Base-by-base conservation (phyloP, 2,888 invertebrate species). In the Matsumyia berberina region DNA sequence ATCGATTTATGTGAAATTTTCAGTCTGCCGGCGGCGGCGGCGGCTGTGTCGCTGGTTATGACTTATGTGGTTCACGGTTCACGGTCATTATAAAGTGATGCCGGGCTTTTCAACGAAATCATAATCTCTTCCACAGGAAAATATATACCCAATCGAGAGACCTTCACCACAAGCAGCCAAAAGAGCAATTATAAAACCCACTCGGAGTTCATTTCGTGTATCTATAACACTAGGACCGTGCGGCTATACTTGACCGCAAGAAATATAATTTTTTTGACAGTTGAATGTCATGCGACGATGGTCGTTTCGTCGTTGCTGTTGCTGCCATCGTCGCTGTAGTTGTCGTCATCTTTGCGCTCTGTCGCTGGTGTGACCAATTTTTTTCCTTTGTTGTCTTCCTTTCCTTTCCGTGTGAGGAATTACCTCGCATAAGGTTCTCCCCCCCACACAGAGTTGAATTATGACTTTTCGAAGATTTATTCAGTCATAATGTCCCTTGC, bases 401-500 rank as follows among this genome's bases (percentile, higher is more conserved):
- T 29, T 44, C 49, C 44, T 33, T 57, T 33, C 8, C 19, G 15
- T 24, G 12, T 33, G 35, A 51, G 51, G 64, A 55, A 49, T 66
- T 33, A 78, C 46, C 19, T 33, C 64, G 19, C 51, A 57, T 51
- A 57, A 74, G 62, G 69, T 81, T n/a, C n/a, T n/a, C n/a, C 39
- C 37, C 29, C 64, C 33, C 17, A 35, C 57, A 19, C 17, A 17
- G n/a, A 33, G 31, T 70, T 85, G 85, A 85, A 70, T 85, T 85
- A 85, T 85, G 74, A 66, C 66, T 80, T 80, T 70, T 74, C 69
- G 74, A 76, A 85, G 85, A 85, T 85, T 85, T 85, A 85, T 85
- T 85, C 74, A 78, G 62, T 83, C 79, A 83, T 74, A 83, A 83
- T 83, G 83, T 83, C 83, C 83, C 80, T 80, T 64, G 73, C 78